Evolutionary conservation across 35 echinoderm and acorn worm species (phyloP).

Genomic region (Ophiothrix spiculata): DNA sequence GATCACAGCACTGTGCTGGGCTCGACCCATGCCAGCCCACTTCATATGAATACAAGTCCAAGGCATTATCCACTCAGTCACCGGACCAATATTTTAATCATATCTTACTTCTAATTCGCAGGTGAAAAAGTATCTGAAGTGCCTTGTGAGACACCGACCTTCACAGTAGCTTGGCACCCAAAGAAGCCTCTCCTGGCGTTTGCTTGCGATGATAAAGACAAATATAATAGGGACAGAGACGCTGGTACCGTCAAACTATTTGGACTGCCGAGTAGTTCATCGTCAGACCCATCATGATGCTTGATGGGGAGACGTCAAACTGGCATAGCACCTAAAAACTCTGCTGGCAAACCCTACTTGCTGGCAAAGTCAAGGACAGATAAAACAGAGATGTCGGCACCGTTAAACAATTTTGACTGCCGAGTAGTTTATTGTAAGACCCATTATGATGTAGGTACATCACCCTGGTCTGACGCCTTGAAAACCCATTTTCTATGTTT

Average conservation of each 20-base stretch:
- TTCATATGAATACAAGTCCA: too few species aligned
- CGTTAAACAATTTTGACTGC: slow-evolving; percentile 88
- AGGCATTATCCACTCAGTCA: too few species aligned
- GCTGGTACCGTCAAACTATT: slow-evolving; percentile 92
- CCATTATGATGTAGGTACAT: too few species aligned
- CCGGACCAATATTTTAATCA: too few species aligned
- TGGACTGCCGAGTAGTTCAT: slow-evolving; percentile 80
- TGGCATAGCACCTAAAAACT: too few species aligned
- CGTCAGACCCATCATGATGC: slow-evolving; percentile 19
- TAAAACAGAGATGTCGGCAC: slow-evolving; percentile 64
- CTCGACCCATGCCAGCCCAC: too few species aligned
- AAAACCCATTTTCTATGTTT: too few species aligned
- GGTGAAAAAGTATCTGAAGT: slow-evolving; percentile 95
- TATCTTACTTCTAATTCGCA: too few species aligned
- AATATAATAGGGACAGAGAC: slow-evolving; percentile 93
- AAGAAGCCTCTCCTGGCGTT: slow-evolving; percentile 85
- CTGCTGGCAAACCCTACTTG: too few species aligned
- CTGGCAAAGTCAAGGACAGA: background rate
- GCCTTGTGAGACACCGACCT: slow-evolving; percentile 87
- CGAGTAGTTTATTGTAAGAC: slow-evolving; percentile 54
- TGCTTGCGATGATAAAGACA: slow-evolving; percentile 98
- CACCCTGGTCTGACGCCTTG: too few species aligned
- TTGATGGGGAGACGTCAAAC: too few species aligned
- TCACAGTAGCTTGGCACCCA: slow-evolving; percentile 96
- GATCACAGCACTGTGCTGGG: too few species aligned